A percentile compares a stretch with the other conserved stretches of the same genome.
Conservation (phyloP, 2,888 invertebrate species). For the Ectobius pallidus region DNA sequence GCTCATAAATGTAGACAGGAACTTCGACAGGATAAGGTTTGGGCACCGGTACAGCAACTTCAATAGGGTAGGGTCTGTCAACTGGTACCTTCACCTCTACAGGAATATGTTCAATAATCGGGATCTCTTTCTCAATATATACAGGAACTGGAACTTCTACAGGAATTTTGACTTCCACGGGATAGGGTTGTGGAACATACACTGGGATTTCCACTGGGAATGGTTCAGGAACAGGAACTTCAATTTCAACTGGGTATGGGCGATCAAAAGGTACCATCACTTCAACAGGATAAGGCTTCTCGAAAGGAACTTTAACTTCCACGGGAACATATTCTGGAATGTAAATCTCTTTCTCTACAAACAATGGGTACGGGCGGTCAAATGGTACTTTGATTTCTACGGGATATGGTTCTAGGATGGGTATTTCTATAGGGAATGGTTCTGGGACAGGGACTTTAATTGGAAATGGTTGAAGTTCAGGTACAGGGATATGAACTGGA, state of each 20-base stretch:
- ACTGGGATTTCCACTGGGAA: conserved; percentile 51
- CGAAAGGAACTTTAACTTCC: conserved; percentile 25
- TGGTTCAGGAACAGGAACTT: conserved; percentile 31
- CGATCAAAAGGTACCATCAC: conserved; percentile 27
- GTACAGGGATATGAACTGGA: conserved; percentile 64
- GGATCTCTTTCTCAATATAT: conserved; percentile 51
- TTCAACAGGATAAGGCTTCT: conserved; percentile 26
- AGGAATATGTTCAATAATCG: conserved; percentile 55
- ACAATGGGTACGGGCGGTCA: conserved; percentile 66
- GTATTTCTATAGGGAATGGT: conserved; percentile 67
- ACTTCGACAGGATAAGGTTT: conserved; percentile 64
- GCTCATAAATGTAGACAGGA: conserved; percentile 62
- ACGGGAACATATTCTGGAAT: conserved; percentile 54
- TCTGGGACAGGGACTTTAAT: conserved; percentile 67
- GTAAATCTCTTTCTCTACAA: conserved; percentile 50
- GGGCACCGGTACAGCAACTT: conserved; percentile 51
- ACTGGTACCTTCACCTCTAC: conserved; percentile 61
- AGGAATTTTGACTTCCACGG: conserved; percentile 44
- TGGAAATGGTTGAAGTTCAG: too few species aligned
- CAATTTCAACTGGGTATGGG: conserved; percentile 21
- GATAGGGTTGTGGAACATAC: conserved; percentile 47
- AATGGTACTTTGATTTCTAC: conserved; percentile 66
- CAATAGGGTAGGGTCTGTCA: conserved; percentile 61
- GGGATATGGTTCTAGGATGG: conserved; percentile 54
- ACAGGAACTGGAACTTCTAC: too few species aligned